Evolutionary conservation across 1,140 invertebrate genomes (phyloP).

Genomic region (Brachionus plicatilis): DNA sequence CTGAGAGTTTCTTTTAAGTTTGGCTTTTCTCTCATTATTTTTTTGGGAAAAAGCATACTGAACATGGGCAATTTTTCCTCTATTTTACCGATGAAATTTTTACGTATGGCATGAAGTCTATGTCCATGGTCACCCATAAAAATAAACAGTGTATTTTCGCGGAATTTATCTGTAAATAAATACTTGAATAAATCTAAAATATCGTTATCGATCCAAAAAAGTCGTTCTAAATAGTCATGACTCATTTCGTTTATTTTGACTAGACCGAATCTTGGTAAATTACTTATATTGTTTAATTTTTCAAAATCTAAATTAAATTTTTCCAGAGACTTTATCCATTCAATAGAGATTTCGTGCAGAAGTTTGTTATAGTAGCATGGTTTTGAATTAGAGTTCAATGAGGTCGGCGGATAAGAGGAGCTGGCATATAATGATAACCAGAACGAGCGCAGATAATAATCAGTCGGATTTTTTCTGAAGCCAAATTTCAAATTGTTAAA

Average conservation of each 20-base stretch:
- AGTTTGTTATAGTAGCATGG: conserved; percentile 37
- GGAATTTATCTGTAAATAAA: conserved; percentile 11
- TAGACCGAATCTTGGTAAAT: not conserved
- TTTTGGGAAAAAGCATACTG: conserved; percentile 21
- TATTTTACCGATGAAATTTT: conserved; percentile 33
- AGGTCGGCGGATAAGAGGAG: not conserved
- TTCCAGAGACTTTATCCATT: conserved; percentile 23
- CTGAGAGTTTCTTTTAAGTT: not conserved
- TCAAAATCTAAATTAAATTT: conserved; percentile 26
- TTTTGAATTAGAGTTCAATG: conserved; percentile 15
- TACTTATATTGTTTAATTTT: not conserved
- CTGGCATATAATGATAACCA: conserved; percentile 44
- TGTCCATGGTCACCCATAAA: conserved; percentile 41
- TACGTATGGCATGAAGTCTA: conserved; percentile 17
- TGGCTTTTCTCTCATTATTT: not conserved
- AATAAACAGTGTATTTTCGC: conserved; percentile 37
- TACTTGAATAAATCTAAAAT: conserved; percentile 23
- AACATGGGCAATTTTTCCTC: conserved; percentile 41
- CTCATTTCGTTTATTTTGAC: conserved; percentile 41
- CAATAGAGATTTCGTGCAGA: conserved; percentile 2
- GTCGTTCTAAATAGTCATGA: conserved; percentile 41
- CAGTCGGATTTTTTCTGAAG: conserved; percentile 44
- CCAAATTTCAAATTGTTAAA: conserved; percentile 46
- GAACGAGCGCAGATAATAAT: conserved; percentile 47
- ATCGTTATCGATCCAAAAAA: conserved; percentile 37